Evolutionary conservation across 2,113 vertebrate genomes (phyloP).

Genomic region (Nesoenas mayeri): DNA sequence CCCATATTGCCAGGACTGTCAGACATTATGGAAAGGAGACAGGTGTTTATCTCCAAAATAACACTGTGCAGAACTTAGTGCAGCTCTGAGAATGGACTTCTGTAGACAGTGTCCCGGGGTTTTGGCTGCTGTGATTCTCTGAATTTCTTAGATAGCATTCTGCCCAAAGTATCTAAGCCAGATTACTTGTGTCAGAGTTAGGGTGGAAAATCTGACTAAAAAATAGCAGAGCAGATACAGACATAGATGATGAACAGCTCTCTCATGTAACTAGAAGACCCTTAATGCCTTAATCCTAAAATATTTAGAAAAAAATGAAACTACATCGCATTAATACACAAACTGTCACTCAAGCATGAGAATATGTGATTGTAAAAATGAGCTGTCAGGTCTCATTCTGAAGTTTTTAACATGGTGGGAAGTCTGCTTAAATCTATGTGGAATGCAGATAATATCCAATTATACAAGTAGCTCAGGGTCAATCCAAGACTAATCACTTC

Average conservation of each 20-base stretch:
- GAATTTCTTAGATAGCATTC: neutral
- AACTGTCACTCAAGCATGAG: neutral
- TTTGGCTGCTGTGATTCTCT: neutral
- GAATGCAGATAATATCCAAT: neutral
- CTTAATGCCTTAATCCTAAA: neutral
- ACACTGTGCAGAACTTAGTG: too few species aligned
- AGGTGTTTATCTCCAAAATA: too few species aligned
- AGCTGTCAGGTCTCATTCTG: neutral
- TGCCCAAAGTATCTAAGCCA: neutral
- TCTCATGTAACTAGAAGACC: neutral
- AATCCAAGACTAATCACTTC: neutral
- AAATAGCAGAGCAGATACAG: neutral
- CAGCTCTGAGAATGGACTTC: too few species aligned
- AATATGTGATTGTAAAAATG: neutral
- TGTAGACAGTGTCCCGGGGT: too few species aligned
- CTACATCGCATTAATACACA: neutral
- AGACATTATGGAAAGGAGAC: too few species aligned
- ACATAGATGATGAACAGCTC: neutral
- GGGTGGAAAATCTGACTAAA: neutral
- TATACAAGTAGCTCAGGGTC: neutral
- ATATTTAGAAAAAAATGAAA: neutral
- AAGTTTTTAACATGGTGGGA: neutral
- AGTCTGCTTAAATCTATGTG: neutral
- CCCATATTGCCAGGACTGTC: too few species aligned
- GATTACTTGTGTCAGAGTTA: neutral